Evolutionary conservation across 2,888 invertebrate genomes (phyloP).

Genomic region (Lepidochitona cinerea): DNA sequence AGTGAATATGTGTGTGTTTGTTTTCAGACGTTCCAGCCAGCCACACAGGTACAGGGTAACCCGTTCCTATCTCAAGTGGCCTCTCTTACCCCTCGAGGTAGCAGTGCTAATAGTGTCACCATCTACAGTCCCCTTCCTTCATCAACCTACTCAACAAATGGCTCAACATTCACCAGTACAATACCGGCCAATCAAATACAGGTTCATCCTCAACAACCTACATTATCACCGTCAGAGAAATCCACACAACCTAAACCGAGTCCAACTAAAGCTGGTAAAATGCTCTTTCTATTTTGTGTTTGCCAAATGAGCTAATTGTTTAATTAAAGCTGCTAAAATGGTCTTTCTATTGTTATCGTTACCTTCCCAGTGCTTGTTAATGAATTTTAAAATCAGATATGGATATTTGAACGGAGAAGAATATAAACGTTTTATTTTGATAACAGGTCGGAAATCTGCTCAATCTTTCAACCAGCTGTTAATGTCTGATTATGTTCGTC

Average conservation of each 20-base stretch:
- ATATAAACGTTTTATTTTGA: too few species aligned
- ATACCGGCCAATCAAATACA: slow-evolving; percentile 38
- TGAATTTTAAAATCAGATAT: too few species aligned
- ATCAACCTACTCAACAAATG: slow-evolving; percentile 33
- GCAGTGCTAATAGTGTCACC: slow-evolving; percentile 36
- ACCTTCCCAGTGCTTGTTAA: too few species aligned
- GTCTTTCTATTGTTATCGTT: too few species aligned
- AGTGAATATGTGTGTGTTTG: too few species aligned
- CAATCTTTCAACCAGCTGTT: slow-evolving; percentile 32
- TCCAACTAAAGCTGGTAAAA: slow-evolving; percentile 58
- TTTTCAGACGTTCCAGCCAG: slow-evolving; percentile 1
- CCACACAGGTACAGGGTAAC: slow-evolving; percentile 21
- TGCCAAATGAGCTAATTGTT: too few species aligned
- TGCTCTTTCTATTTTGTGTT: too few species aligned
- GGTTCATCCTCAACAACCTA: slow-evolving; percentile 36
- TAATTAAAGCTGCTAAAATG: too few species aligned
- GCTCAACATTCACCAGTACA: slow-evolving; percentile 41
- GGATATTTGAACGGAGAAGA: too few species aligned
- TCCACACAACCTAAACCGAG: slow-evolving; percentile 38
- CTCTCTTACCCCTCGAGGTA: slow-evolving; percentile 26
- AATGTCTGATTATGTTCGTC: slow-evolving; percentile 10
- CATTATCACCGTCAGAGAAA: slow-evolving; percentile 33
- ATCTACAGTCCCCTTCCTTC: slow-evolving; percentile 44
- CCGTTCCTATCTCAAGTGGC: slow-evolving; percentile 50
- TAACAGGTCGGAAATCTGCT: slow-evolving; percentile 47